Evolutionary conservation across 2,888 invertebrate species (phyloP).

Genomic region (Lasioglossum morio): DNA sequence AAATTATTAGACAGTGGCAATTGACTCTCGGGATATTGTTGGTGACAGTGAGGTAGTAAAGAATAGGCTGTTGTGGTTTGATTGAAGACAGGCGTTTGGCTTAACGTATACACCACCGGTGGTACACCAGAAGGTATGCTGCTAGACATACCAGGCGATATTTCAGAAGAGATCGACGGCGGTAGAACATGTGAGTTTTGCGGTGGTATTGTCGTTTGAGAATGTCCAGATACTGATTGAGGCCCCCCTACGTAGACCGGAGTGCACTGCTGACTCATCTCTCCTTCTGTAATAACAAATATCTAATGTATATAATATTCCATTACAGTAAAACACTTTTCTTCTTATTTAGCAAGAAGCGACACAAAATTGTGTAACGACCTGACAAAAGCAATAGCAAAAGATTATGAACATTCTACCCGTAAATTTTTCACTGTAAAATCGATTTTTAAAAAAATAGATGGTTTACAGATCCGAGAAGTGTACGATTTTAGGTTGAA

Average conservation of each 20-base stretch:
- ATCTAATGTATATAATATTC: background rate
- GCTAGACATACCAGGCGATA: slow-evolving; percentile 65
- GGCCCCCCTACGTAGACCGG: slow-evolving; percentile 75
- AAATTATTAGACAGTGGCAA: slow-evolving; percentile 70
- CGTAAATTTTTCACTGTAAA: no score
- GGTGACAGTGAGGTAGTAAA: slow-evolving; percentile 68
- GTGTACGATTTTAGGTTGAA: background rate
- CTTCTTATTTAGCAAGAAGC: background rate
- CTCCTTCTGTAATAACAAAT: slow-evolving; percentile 66
- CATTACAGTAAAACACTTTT: background rate
- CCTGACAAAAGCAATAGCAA: no score
- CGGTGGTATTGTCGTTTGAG: slow-evolving; percentile 57
- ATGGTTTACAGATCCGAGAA: background rate
- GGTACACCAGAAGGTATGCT: slow-evolving; percentile 69
- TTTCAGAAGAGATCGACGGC: slow-evolving; percentile 70
- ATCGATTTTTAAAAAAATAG: no score
- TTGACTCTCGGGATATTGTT: slow-evolving; percentile 68
- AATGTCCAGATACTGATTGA: slow-evolving; percentile 62
- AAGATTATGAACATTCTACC: no score
- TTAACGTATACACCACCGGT: slow-evolving; percentile 71
- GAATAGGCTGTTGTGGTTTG: slow-evolving; percentile 70
- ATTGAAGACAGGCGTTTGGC: slow-evolving; percentile 70
- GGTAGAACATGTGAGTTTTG: slow-evolving; percentile 70
- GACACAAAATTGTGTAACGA: no score
- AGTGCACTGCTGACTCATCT: slow-evolving; percentile 75